A percentile compares a stretch with the other conserved stretches of the same genome.
phyloP scores from a whole-genome alignment of 2,888 invertebrate species.

The Nomada goodeniana region DNA sequence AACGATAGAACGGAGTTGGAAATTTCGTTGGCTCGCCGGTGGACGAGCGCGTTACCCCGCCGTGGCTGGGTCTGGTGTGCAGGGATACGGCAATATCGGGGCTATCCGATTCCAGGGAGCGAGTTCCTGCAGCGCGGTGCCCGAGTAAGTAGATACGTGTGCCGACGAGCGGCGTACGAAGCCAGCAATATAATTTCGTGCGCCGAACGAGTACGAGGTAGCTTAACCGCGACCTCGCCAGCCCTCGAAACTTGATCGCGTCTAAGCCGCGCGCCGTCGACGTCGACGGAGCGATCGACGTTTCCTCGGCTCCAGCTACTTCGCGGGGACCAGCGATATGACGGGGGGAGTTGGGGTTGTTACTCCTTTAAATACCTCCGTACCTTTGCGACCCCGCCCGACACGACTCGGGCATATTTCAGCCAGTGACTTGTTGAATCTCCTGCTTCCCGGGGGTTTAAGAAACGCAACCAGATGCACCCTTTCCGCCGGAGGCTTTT shows the following conservation, averaged over 20 bases:
- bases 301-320: conserved; percentile 11
- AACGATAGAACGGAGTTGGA: not conserved
- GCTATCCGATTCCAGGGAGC: conserved; percentile 42
- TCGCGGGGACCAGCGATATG: not conserved
- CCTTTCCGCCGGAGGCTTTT: not conserved
- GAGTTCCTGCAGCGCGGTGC: conserved; percentile 5
- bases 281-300: conserved; percentile 30
- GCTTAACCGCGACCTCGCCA: conserved; percentile 37
- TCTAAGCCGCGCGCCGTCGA: conserved; percentile 2
- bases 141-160: conserved; percentile 37
- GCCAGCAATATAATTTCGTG: conserved; percentile 48
- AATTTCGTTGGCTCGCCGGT: conserved; percentile 34
- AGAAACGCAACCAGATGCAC: not conserved
- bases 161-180: conserved; percentile 2
- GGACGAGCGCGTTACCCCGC: not conserved
- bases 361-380: conserved; percentile 21
- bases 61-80: not conserved
- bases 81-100: conserved; percentile 20
- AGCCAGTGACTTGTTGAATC: conserved; percentile 41
- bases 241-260: conserved; percentile 43
- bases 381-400: not conserved
- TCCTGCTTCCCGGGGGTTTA: not conserved
- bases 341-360: conserved; percentile 8
- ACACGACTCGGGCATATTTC: conserved; percentile 5
- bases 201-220: conserved; percentile 35